Percentiles rank a stretch among this genome's conserved stretches.
These are phyloP conservation scores for Thamnophis elegans DNA, from an alignment of 2,797 vertebrate species.

Conservation along the genomic window DNA sequence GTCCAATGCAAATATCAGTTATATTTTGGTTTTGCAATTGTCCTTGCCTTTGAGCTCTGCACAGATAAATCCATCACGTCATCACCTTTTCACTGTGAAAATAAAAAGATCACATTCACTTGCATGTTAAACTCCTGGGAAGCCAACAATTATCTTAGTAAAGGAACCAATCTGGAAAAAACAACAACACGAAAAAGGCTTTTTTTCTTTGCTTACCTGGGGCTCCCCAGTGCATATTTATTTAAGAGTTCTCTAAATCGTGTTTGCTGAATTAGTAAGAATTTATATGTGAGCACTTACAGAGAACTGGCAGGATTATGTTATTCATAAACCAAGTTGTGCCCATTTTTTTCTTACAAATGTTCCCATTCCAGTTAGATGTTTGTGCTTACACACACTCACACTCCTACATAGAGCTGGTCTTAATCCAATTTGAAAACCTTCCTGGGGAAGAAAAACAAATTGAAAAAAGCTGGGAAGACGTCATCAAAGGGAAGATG, in stretches of 20 bases:
- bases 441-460: not conserved
- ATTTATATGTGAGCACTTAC: not conserved
- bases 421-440: not conserved
- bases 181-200: not conserved
- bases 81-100: constrained; percentile 9
- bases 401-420: not conserved
- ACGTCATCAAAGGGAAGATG: not conserved
- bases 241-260: not conserved
- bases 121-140: not conserved
- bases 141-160: not conserved
- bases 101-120: not conserved
- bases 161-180: not conserved
- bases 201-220: not conserved
- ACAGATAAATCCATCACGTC: constrained; percentile 14
- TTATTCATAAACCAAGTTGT: not conserved
- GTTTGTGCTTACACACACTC: not conserved
- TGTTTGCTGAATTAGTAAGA: not conserved
- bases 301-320: not conserved
- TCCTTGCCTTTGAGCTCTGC: constrained; percentile 37
- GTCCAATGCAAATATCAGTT: constrained; percentile 30
- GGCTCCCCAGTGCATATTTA: not conserved
- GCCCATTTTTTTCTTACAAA: not conserved
- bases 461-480: not conserved
- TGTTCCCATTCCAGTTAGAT: not conserved
- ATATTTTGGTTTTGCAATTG: constrained; percentile 38